Percentiles rank a stretch among this genome's conserved stretches.
phyloP scores from a whole-genome alignment of 2,113 vertebrate species.

The Bubalus kerabau region DNA sequence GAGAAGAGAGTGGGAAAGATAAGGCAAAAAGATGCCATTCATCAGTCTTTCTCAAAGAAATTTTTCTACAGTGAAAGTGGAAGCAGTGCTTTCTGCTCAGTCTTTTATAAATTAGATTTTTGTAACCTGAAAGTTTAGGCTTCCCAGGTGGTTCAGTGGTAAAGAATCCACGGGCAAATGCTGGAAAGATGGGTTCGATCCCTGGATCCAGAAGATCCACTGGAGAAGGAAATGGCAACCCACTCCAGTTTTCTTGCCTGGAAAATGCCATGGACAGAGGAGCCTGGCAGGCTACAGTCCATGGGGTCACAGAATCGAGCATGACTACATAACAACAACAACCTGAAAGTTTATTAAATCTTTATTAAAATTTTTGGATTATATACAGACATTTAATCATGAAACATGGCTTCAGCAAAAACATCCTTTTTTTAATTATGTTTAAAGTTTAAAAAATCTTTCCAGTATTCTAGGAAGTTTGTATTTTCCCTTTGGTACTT shows the following conservation, averaged over 20 bases:
- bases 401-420: not conserved
- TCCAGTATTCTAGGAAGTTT: not conserved
- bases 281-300: not conserved
- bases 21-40: not conserved
- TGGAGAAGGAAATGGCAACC: not conserved
- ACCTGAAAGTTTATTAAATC: not conserved
- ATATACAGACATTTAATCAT: not conserved
- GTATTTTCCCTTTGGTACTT: not conserved
- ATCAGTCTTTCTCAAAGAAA: not conserved
- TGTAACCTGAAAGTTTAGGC: not conserved
- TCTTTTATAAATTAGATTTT: not conserved
- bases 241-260: not conserved
- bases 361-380: not conserved
- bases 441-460: not conserved
- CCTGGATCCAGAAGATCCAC: not conserved
- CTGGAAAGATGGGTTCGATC: not conserved
- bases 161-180: not conserved
- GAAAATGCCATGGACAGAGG: not conserved
- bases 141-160: not conserved
- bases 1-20: not conserved
- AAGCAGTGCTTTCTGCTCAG: not conserved
- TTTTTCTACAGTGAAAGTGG: not conserved
- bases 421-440: not conserved
- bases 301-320: not conserved
- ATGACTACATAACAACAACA: not conserved